A percentile compares a stretch with the other conserved stretches of the same genome.
Evolutionary conservation across 2,113 vertebrate species (phyloP).

Genomic region (Peucedramus taeniatus): DNA sequence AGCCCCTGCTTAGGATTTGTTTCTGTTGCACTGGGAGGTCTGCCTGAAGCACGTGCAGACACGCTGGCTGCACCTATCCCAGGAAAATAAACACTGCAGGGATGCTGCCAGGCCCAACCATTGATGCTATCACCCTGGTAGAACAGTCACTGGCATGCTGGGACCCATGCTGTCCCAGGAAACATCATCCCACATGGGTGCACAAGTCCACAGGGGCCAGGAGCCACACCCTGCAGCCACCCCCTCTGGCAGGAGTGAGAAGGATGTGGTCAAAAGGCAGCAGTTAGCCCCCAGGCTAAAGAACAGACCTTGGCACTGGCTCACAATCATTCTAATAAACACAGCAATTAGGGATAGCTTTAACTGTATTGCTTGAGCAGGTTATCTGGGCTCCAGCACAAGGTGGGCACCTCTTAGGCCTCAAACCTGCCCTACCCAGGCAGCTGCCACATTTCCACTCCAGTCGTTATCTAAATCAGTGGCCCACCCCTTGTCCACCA

Average conservation of each 20-base stretch:
- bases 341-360: not conserved
- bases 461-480: not conserved
- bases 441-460: not conserved
- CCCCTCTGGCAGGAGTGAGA: not conserved
- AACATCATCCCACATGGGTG: not conserved
- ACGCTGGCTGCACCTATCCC: not conserved
- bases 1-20: not conserved
- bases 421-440: not conserved
- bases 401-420: not conserved
- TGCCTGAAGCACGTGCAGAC: not conserved
- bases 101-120: not conserved
- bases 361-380: not conserved
- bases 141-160: not conserved
- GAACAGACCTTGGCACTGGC: not conserved
- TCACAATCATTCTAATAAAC: not conserved
- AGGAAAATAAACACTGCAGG: not conserved
- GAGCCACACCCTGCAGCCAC: not conserved
- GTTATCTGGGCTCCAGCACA: not conserved
- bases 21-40: not conserved
- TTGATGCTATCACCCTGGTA: not conserved
- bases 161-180: not conserved
- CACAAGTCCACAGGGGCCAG: not conserved
- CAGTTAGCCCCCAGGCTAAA: not conserved
- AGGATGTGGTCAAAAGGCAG: not conserved
- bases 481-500: not conserved